phyloP scores from a whole-genome alignment of 2,797 vertebrate species.

The Esox masquinongy region DNA sequence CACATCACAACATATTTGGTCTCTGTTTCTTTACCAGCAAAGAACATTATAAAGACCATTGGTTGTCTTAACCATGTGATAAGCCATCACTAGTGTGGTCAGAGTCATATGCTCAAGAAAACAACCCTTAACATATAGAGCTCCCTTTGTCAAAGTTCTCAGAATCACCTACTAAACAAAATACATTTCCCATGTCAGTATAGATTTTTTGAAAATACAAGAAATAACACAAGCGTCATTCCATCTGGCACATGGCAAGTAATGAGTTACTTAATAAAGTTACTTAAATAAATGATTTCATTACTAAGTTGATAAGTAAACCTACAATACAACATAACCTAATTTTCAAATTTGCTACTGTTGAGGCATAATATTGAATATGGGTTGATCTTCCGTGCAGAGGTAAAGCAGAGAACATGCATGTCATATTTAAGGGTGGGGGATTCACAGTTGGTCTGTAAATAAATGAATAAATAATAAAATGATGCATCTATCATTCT shows the following conservation, averaged over 20 bases:
- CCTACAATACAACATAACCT: not conserved
- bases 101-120: too few relatives aligned
- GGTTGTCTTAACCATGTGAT: too few relatives aligned
- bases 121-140: conserved; percentile 76
- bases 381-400: conserved; percentile 20
- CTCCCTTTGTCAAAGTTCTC: conserved; percentile 95
- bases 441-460: conserved; percentile 22
- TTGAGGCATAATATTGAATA: not conserved
- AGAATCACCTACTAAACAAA: conserved; percentile 86
- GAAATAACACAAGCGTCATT: not conserved
- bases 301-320: not conserved
- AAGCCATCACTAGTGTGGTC: too few relatives aligned
- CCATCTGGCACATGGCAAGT: too few relatives aligned
- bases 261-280: too few relatives aligned
- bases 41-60: too few relatives aligned
- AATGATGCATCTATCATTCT: conserved; percentile 36
- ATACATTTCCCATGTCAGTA: conserved; percentile 20
- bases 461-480: conserved; percentile 44
- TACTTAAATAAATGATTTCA: too few relatives aligned
- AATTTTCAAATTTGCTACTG: not conserved
- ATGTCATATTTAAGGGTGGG: conserved; percentile 15
- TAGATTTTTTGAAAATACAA: not conserved
- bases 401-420: conserved; percentile 33
- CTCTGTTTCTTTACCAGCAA: too few relatives aligned
- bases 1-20: too few relatives aligned